Conservation (phyloP, 2,113 vertebrate species). For the Coptodon rendalli region DNA sequence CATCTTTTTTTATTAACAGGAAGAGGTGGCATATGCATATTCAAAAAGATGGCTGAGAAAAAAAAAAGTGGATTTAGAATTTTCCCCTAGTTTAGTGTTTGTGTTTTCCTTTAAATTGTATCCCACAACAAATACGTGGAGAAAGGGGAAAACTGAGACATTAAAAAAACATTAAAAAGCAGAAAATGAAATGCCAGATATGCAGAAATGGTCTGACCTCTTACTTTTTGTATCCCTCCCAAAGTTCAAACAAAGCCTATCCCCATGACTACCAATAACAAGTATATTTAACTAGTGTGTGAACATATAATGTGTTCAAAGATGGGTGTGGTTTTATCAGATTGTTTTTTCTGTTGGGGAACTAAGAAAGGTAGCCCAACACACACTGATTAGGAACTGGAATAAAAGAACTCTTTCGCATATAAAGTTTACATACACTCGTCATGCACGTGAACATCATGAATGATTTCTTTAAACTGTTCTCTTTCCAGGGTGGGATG, state of each 20-base stretch:
- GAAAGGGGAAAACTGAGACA: background rate
- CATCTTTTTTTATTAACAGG: background rate
- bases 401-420: background rate
- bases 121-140: background rate
- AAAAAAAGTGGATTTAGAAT: background rate
- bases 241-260: background rate
- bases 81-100: background rate
- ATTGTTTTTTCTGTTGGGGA: background rate
- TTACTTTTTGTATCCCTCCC: background rate
- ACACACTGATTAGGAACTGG: background rate
- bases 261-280: background rate
- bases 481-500: background rate
- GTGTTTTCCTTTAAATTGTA: background rate
- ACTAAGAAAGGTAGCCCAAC: background rate
- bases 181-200: background rate
- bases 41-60: background rate
- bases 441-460: background rate
- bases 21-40: background rate
- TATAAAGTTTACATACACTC: background rate
- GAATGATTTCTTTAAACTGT: background rate
- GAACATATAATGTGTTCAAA: background rate
- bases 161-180: background rate
- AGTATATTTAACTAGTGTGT: background rate
- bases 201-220: background rate
- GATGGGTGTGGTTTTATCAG: background rate